These are phyloP conservation scores for Oryzias sinensis DNA, from an alignment of 2,797 vertebrate species.

Conservation along the genomic window DNA sequence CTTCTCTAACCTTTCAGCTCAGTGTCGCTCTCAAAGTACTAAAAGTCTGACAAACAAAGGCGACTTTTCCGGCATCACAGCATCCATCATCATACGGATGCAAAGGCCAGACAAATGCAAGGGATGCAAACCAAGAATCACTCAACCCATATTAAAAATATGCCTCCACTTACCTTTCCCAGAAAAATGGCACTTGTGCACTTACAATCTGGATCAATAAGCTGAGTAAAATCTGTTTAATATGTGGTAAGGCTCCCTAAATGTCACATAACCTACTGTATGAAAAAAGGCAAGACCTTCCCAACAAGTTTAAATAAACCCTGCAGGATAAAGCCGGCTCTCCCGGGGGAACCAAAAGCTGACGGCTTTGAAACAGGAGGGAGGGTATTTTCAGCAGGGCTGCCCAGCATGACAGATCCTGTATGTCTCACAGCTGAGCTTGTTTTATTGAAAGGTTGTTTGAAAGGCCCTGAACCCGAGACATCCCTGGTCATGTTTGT, in stretches of 20 bases:
- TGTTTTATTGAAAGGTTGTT: conserved; percentile 81
- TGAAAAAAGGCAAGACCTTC: conserved; percentile 71
- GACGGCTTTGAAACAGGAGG: conserved; percentile 79
- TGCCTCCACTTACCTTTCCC: conserved; percentile 27
- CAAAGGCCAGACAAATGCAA: conserved; percentile 45
- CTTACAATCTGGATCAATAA: conserved; percentile 39
- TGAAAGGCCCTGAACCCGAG: conserved; percentile 75
- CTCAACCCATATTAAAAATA: conserved; percentile 35
- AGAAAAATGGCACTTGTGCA: conserved; percentile 29
- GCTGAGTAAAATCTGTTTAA: conserved; percentile 63
- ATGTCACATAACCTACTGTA: conserved; percentile 62
- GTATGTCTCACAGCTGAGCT: conserved; percentile 79
- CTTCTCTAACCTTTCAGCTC: conserved; percentile 51
- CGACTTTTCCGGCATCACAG: conserved; percentile 20
- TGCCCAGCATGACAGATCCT: conserved; percentile 75
- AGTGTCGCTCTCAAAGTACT: conserved; percentile 46
- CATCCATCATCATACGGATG: conserved; percentile 26
- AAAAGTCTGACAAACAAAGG: conserved; percentile 34
- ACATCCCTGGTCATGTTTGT: conserved; percentile 73
- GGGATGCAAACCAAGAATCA: conserved; percentile 19
- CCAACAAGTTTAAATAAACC: conserved; percentile 80
- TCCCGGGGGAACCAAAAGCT: conserved; percentile 75
- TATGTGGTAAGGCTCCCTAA: conserved; percentile 57
- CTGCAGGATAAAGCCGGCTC: conserved; percentile 75
- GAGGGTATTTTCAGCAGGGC: conserved; percentile 73